Conservation (phyloP, 1,140 invertebrate species). For the Himalopsyche phryganea region DNA sequence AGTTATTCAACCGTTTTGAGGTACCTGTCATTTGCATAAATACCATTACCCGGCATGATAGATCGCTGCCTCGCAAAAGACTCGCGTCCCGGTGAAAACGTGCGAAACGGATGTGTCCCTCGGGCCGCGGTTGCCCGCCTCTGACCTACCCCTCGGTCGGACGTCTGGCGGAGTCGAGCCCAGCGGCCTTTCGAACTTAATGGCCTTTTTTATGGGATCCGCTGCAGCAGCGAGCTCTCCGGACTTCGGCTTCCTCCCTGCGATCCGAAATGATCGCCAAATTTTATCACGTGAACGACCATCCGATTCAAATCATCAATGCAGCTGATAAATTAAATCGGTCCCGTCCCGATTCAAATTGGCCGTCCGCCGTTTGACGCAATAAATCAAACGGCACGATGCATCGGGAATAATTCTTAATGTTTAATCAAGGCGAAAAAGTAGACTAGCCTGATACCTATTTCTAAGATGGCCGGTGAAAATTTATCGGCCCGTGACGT, state of each 20-base stretch:
- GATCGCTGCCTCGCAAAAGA: no score
- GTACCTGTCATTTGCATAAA: no score
- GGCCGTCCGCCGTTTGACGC: not conserved
- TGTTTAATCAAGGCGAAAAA: no score
- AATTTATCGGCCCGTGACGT: no score
- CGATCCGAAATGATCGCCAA: not conserved
- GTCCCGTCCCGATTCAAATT: slow-evolving; percentile 2
- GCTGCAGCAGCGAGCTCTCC: not conserved
- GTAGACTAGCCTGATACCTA: no score
- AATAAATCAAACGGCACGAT: slow-evolving; percentile 15
- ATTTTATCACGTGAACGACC: not conserved
- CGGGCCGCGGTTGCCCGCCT: not conserved
- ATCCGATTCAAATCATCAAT: not conserved
- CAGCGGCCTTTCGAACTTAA: slow-evolving; percentile 8
- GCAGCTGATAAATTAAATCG: no score
- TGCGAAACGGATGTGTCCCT: no score
- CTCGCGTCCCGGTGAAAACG: no score
- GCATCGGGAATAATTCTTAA: no score
- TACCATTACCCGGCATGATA: no score
- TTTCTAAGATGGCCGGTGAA: no score
- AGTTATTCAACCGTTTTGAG: no score
- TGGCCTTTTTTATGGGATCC: slow-evolving; percentile 19
- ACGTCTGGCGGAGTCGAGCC: slow-evolving; percentile 10
- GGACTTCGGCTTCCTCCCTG: not conserved
- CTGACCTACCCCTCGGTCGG: not conserved